phyloP scores from a whole-genome alignment of 2,888 invertebrate genomes.

The Brenthis ino region DNA sequence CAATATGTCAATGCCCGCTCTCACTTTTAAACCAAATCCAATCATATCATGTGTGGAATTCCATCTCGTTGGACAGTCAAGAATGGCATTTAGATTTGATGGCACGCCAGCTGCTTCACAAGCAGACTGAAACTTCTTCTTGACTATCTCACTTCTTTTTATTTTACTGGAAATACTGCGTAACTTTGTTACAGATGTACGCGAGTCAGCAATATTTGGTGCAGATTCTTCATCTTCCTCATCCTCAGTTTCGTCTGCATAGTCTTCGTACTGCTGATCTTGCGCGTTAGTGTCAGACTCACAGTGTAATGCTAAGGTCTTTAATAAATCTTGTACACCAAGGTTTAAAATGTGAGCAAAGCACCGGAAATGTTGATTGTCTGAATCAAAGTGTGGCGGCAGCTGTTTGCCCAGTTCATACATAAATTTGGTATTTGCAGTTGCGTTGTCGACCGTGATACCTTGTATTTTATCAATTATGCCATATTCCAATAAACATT shows the following conservation, averaged over 20 bases:
- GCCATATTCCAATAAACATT: slow-evolving; percentile 25
- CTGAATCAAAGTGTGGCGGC: slow-evolving; percentile 42
- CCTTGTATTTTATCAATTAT: slow-evolving; percentile 41
- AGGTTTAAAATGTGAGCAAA: slow-evolving; percentile 46
- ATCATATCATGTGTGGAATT: too few species aligned
- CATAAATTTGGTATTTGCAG: slow-evolving; percentile 45
- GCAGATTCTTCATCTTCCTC: slow-evolving; percentile 41
- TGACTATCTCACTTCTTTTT: too few species aligned
- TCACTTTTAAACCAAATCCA: too few species aligned
- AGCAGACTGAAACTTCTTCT: too few species aligned
- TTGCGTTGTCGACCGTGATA: slow-evolving; percentile 43
- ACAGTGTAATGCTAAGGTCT: slow-evolving; percentile 38
- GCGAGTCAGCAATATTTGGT: slow-evolving; percentile 43
- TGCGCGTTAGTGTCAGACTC: slow-evolving; percentile 38
- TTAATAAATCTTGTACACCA: slow-evolving; percentile 34
- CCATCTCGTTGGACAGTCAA: too few species aligned
- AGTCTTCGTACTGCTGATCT: slow-evolving; percentile 34
- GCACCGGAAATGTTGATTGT: slow-evolving; percentile 44
- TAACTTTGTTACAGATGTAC: slow-evolving; percentile 40
- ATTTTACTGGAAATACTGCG: slow-evolving; percentile 34
- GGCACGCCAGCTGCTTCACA: too few species aligned
- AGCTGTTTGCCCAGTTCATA: slow-evolving; percentile 44
- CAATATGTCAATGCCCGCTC: too few species aligned
- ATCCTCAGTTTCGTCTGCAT: slow-evolving; percentile 42
- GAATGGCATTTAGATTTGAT: too few species aligned